Percentiles rank a stretch among this genome's conserved stretches.
Evolutionary conservation across 2,888 invertebrate species (phyloP).

Genomic region (Smittia aterrima): DNA sequence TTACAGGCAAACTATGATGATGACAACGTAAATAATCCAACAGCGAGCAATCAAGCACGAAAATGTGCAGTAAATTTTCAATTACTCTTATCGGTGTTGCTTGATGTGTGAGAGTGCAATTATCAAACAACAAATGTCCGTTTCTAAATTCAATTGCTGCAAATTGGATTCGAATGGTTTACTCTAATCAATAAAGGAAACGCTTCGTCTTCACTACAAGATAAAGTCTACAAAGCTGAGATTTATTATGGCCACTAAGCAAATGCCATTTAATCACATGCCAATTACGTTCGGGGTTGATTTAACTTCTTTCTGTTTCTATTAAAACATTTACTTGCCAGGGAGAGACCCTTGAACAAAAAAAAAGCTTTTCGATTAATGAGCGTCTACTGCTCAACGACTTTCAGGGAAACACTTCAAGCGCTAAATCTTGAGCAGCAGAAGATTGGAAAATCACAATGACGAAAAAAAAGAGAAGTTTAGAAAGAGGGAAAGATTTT

Average conservation of each 20-base stretch:
- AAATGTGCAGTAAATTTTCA: constrained; percentile 1
- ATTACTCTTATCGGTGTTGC: not conserved
- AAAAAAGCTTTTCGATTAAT: too few species aligned
- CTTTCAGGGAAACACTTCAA: too few species aligned
- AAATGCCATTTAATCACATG: not conserved
- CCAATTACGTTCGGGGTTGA: not conserved
- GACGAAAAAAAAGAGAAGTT: too few species aligned
- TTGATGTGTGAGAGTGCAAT: not conserved
- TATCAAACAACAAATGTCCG: not conserved
- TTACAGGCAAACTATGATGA: not conserved
- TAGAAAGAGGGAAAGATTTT: too few species aligned
- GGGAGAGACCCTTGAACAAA: too few species aligned
- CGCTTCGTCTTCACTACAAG: not conserved
- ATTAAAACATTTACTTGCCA: too few species aligned
- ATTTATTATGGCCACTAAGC: not conserved
- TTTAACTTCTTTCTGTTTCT: too few species aligned
- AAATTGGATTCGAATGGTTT: not conserved
- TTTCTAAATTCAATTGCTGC: not conserved
- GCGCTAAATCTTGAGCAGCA: too few species aligned
- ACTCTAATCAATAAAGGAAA: not conserved
- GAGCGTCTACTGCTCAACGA: too few species aligned
- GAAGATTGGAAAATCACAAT: too few species aligned
- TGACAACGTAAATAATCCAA: not conserved
- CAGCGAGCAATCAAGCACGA: not conserved
- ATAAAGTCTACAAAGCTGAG: not conserved